Evolutionary conservation across 2,888 invertebrate species (phyloP), one percentile per base, ranked within the genome.

Genomic region (Andrena bicolor): DNA sequence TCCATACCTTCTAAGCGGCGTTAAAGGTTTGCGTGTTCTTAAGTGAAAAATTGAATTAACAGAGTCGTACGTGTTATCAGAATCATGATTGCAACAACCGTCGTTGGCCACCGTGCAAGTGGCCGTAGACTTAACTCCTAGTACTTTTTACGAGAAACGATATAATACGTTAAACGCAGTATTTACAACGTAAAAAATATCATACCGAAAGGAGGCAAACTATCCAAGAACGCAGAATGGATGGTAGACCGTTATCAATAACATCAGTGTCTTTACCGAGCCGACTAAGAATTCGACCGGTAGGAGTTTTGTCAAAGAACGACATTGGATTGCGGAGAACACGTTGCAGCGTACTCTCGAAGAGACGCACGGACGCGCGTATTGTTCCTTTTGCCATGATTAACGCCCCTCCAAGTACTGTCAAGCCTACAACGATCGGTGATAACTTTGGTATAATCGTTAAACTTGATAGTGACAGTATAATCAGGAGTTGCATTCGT

Each of bases 271-370:
- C 97, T 94, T 95, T 96, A 88, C 96, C 95, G 93, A 96, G 96
- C 88, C 96, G 95, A 94, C 96, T 96, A 71, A 97, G 94, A 87
- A 97, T 95, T 91, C 97, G 95, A 91, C 97, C 97, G 83, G 95
- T 90, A 7, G 97, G 97, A 86, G 96, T 96, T 85, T 95, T 94
- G 93, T 97, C 96, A 94, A 97, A 97, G 94, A 97, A 97, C 86
- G 95, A 95, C 94, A 96, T 95, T 80, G 96, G 96, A 89, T 95
- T 95, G 89, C 95, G 95, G 72, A 97, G 94, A 86, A 96, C 94
- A 89, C 94, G 94, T 70, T 92, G 87, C 85, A 97, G 93, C 88
- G 96, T 94, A 83, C 91, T 90, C 89, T 94, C 94, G 93, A 97
- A 97, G 87, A 97, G 94, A 88, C 92, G 93, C 88, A 93, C 94